Conservation (phyloP, 2,888 invertebrate species). For the Drosophila subquinaria region DNA sequence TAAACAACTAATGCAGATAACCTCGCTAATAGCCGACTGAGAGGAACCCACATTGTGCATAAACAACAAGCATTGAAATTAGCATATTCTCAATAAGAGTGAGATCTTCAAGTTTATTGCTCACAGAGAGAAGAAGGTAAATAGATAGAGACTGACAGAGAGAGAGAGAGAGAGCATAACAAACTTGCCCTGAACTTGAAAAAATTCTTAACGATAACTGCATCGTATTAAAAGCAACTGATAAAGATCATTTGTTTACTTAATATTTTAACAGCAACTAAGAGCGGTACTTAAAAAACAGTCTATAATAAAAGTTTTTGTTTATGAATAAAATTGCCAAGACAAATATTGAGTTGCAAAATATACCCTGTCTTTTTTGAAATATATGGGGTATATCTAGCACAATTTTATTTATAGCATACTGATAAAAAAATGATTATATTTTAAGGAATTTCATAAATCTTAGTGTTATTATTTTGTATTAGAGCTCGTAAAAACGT, state of each 20-base stretch:
- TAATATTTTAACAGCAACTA: no score
- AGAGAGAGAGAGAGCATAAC: not conserved
- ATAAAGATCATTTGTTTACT: not conserved
- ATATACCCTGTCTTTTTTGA: no score
- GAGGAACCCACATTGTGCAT: not conserved
- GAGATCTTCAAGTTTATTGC: not conserved
- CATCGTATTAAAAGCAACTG: slow-evolving; percentile 11
- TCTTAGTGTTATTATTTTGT: no score
- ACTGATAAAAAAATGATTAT: not conserved
- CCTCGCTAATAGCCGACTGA: slow-evolving; percentile 9
- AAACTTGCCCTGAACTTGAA: slow-evolving; percentile 24
- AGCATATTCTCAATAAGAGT: slow-evolving; percentile 3
- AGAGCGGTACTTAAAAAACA: no score
- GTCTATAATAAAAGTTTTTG: no score
- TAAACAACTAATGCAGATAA: slow-evolving; percentile 19
- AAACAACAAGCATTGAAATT: slow-evolving; percentile 1
- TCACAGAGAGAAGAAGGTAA: not conserved
- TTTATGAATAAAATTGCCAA: not conserved
- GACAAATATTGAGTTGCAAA: no score
- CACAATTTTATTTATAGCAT: not conserved
- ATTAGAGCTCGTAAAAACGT: no score
- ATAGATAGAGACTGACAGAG: not conserved
- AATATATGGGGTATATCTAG: no score
- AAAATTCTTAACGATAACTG: slow-evolving; percentile 20
- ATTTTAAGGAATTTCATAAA: not conserved